These are phyloP conservation scores for Vanessa atalanta DNA, from an alignment of 1,140 invertebrate species.

Conservation along the genomic window DNA sequence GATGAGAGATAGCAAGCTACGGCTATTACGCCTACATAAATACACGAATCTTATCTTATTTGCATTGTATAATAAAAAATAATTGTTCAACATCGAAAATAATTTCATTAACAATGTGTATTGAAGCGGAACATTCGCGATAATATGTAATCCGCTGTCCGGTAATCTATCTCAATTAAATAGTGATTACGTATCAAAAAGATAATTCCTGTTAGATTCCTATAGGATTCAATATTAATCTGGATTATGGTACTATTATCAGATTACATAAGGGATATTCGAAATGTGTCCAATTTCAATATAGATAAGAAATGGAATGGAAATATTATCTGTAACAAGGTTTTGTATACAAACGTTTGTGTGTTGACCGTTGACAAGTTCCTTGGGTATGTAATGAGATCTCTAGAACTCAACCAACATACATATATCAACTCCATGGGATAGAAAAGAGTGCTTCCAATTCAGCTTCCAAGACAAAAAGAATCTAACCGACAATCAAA, in stretches of 20 bases:
- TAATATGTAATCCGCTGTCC: conserved; percentile 31
- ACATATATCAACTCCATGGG: too few species aligned
- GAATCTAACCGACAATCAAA: too few species aligned
- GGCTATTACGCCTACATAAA: not conserved
- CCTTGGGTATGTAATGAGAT: too few species aligned
- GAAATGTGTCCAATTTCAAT: not conserved
- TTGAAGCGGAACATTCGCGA: conserved; percentile 40
- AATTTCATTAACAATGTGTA: conserved; percentile 50
- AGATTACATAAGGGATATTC: not conserved
- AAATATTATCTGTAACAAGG: too few species aligned
- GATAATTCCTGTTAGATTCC: conserved; percentile 17
- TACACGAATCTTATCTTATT: not conserved
- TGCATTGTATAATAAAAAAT: not conserved
- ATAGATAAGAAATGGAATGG: not conserved
- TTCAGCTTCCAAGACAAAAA: too few species aligned
- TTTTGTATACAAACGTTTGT: too few species aligned
- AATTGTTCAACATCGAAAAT: conserved; percentile 45
- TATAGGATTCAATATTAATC: conserved; percentile 2
- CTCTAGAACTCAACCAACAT: too few species aligned
- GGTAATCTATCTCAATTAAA: conserved; percentile 40
- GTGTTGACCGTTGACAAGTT: too few species aligned
- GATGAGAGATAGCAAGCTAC: not conserved
- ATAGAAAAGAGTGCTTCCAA: too few species aligned
- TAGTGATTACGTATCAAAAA: conserved; percentile 25
- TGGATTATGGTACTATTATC: conserved; percentile 2